Conservation (phyloP, 2,113 vertebrate genomes). For the Toxostoma redivivum region DNA sequence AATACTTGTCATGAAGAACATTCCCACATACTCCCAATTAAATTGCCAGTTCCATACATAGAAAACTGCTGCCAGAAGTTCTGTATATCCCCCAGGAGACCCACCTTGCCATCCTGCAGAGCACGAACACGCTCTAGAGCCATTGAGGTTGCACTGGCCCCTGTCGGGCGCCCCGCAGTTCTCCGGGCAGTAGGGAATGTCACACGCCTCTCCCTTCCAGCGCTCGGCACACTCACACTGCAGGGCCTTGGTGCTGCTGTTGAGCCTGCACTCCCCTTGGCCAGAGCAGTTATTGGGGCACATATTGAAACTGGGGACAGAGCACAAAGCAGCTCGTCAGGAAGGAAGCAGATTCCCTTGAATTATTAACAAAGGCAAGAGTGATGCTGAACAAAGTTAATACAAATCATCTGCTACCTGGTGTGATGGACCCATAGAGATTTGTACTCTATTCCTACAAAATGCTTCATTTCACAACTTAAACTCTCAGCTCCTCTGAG, state of each 20-base stretch:
- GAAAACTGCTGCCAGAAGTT: background rate
- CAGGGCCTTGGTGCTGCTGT: constrained; percentile 60
- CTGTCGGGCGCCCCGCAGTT: constrained; percentile 80
- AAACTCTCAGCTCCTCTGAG: background rate
- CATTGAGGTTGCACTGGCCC: constrained; percentile 75
- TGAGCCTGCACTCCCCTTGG: constrained; percentile 80
- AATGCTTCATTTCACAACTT: background rate
- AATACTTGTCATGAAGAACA: background rate
- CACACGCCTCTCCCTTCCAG: constrained; percentile 93
- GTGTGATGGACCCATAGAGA: background rate
- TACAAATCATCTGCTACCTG: background rate
- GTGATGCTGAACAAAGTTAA: background rate
- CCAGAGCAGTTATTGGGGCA: constrained; percentile 95
- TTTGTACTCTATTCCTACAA: background rate
- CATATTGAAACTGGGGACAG: constrained; percentile 79
- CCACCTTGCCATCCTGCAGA: constrained; percentile 89
- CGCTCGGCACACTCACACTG: constrained; percentile 80
- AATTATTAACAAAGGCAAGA: background rate
- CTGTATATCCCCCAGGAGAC: background rate
- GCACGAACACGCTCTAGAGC: constrained; percentile 78
- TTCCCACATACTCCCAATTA: background rate
- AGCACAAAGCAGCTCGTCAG: background rate
- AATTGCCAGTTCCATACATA: accelerated
- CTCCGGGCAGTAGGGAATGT: constrained; percentile 81
- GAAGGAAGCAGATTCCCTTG: background rate